phyloP scores from a whole-genome alignment of 2,888 invertebrate species.

The Brachyptera risi region DNA sequence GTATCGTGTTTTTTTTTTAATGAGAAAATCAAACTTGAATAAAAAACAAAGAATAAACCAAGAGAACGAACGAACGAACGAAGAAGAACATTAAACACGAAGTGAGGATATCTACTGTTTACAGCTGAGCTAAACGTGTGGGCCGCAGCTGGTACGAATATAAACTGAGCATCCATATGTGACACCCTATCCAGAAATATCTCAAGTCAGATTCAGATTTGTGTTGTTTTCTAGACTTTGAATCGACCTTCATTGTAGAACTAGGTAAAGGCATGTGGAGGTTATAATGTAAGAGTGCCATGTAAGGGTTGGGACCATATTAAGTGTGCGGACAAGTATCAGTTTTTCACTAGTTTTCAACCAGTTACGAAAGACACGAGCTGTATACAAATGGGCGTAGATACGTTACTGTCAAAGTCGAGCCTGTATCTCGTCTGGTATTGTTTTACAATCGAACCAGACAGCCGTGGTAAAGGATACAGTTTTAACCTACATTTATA shows the following conservation, averaged over 20 bases:
- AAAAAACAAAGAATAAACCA: too few relatives aligned
- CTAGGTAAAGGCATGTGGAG: not conserved
- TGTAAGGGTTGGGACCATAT: slow-evolving; percentile 7
- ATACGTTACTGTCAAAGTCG: too few relatives aligned
- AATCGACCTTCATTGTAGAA: not conserved
- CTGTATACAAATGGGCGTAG: slow-evolving; percentile 1
- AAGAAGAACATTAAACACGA: not conserved
- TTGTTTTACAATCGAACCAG: too few relatives aligned
- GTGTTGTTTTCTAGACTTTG: not conserved
- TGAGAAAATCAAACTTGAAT: too few relatives aligned
- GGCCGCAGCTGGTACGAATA: slow-evolving; percentile 15
- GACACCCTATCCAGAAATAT: slow-evolving; percentile 8
- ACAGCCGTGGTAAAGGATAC: too few relatives aligned
- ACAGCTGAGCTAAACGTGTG: not conserved
- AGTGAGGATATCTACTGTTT: not conserved
- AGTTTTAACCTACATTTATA: too few relatives aligned
- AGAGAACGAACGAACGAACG: not conserved
- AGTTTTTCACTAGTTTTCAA: not conserved
- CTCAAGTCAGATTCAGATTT: not conserved
- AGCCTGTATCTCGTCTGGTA: too few relatives aligned
- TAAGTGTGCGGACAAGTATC: not conserved
- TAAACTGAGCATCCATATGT: slow-evolving; percentile 6
- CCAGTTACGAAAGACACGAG: not conserved
- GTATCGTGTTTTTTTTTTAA: too few relatives aligned
- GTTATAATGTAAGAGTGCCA: not conserved